Evolutionary conservation across 2,113 vertebrate species (phyloP).

Genomic region (Urocynchramus pylzowi): DNA sequence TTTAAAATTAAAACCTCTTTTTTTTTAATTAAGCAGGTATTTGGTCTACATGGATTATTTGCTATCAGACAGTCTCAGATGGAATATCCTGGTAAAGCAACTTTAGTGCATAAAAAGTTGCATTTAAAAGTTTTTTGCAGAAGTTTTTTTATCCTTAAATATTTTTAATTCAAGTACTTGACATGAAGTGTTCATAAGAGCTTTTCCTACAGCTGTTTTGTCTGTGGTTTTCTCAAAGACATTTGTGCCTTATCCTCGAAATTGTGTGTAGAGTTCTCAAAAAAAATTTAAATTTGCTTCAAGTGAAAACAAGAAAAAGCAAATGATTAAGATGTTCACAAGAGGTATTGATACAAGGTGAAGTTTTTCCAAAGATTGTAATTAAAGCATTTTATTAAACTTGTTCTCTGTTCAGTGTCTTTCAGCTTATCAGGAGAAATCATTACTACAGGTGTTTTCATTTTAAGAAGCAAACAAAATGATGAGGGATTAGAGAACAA

Average conservation of each 20-base stretch:
- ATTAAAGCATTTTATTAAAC: conserved; percentile 46
- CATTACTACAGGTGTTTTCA: conserved; percentile 20
- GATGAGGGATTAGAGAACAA: conserved; percentile 9
- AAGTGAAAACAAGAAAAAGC: conserved; percentile 43
- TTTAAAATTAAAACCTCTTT: background rate
- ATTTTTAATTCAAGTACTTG: background rate
- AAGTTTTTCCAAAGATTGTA: background rate
- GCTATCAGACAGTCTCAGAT: background rate
- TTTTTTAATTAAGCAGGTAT: background rate
- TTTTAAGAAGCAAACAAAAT: conserved; percentile 9
- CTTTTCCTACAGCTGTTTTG: background rate
- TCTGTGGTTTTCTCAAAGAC: background rate
- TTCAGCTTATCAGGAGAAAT: conserved; percentile 22
- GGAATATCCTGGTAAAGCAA: background rate
- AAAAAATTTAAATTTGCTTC: conserved; percentile 12
- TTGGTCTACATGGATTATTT: background rate
- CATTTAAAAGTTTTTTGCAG: background rate
- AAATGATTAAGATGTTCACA: conserved; percentile 10
- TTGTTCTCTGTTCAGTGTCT: background rate
- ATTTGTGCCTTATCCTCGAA: background rate
- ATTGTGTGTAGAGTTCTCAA: background rate
- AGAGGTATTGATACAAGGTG: background rate
- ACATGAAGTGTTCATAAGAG: background rate
- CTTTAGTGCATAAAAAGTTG: background rate
- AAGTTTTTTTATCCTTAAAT: background rate